phyloP scores from a whole-genome alignment of 2,113 vertebrate species.

The Tauraco erythrolophus region DNA sequence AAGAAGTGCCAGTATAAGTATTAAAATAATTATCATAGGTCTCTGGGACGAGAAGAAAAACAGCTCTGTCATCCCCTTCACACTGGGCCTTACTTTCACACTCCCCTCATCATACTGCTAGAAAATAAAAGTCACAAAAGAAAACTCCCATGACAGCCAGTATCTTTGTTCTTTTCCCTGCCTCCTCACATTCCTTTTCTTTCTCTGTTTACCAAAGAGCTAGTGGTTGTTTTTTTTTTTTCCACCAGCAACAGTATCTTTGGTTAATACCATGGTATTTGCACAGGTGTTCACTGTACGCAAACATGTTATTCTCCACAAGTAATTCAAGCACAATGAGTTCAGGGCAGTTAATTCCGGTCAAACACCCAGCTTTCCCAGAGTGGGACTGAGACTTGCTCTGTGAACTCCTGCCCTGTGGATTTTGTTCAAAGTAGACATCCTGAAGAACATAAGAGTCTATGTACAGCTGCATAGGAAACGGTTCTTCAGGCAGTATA shows the following conservation, averaged over 20 bases:
- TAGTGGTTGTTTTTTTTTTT: neutral
- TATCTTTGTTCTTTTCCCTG: neutral
- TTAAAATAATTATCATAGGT: neutral
- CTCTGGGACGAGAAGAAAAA: neutral
- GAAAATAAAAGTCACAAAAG: neutral
- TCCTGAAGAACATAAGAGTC: neutral
- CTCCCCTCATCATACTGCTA: neutral
- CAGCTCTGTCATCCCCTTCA: neutral
- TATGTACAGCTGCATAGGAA: neutral
- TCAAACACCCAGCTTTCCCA: neutral
- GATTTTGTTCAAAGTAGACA: neutral
- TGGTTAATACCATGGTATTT: neutral
- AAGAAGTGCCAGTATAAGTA: neutral
- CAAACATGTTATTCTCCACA: neutral
- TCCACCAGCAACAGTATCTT: neutral
- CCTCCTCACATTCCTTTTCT: neutral
- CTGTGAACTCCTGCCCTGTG: neutral
- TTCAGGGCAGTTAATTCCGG: neutral
- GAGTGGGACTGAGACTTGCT: neutral
- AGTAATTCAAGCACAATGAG: neutral
- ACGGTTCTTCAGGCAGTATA: neutral
- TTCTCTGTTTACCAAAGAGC: neutral
- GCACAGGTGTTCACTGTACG: neutral
- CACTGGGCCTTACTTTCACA: neutral
- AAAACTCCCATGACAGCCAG: neutral